These are phyloP conservation scores for Lytechinus pictus DNA, from an alignment of 35 echinoderm and acorn worm genomes.

Conservation along the genomic window DNA sequence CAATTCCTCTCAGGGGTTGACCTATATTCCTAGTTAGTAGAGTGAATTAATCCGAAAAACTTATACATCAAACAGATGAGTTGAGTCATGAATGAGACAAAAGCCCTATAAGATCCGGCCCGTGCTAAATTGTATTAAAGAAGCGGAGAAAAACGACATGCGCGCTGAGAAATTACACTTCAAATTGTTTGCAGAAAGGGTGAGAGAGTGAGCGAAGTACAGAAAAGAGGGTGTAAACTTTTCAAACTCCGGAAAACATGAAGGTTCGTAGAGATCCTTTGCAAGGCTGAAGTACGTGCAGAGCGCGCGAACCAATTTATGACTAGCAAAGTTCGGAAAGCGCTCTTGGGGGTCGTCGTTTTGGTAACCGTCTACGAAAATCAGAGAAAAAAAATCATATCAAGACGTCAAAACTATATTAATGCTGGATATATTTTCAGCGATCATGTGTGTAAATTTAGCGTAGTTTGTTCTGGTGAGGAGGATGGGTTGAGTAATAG, in stretches of 20 bases:
- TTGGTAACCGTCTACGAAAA: neutral
- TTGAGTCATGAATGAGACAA: neutral
- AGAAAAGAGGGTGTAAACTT: neutral
- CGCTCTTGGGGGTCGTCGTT: neutral
- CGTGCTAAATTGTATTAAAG: neutral
- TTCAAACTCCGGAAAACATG: neutral
- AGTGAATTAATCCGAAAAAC: neutral
- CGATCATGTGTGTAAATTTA: neutral
- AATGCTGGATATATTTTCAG: neutral
- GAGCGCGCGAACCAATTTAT: neutral
- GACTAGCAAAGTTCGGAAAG: neutral
- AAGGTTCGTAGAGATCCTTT: neutral
- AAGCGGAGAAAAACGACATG: neutral
- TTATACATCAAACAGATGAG: neutral
- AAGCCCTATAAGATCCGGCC: neutral
- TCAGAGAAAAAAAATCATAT: neutral
- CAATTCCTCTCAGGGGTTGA: neutral
- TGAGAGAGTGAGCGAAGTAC: neutral
- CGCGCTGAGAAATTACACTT: neutral
- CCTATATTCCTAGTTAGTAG: neutral
- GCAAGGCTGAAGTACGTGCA: neutral
- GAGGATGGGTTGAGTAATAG: neutral
- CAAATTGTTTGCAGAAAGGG: too few relatives aligned
- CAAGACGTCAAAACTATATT: neutral
- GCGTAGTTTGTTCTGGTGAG: neutral